Evolutionary conservation across 2,797 vertebrate genomes (phyloP).

Genomic region (Hippoglossus hippoglossus): DNA sequence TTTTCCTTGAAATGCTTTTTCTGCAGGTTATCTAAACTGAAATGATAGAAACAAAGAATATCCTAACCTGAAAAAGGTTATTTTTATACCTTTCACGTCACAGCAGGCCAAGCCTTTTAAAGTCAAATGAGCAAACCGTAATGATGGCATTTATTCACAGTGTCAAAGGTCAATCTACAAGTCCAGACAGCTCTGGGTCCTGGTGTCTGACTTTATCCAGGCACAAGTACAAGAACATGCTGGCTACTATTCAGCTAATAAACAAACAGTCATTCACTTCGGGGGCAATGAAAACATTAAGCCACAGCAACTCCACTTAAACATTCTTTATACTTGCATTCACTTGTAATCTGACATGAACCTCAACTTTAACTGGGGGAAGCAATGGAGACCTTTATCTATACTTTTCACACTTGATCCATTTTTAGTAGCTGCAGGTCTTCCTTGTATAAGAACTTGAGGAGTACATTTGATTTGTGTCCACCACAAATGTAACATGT

Average conservation of each 20-base stretch:
- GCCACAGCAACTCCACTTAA: not conserved
- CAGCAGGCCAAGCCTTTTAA: constrained; percentile 37
- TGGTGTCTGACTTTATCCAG: constrained; percentile 48
- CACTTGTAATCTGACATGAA: not conserved
- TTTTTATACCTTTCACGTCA: not conserved
- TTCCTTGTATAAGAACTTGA: not conserved
- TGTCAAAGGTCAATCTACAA: constrained; percentile 41
- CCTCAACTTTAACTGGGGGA: not conserved
- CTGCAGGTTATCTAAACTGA: not conserved
- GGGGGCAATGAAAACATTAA: constrained; percentile 13
- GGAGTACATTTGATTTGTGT: not conserved
- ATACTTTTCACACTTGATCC: not conserved
- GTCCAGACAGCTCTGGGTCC: constrained; percentile 36
- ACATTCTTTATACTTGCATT: constrained; percentile 3
- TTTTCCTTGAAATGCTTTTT: not conserved
- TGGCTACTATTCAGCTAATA: constrained; percentile 8
- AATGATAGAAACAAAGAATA: not conserved
- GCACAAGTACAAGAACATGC: constrained; percentile 26
- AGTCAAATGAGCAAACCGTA: constrained; percentile 37
- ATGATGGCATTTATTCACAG: constrained; percentile 47
- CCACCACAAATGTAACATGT: not conserved
- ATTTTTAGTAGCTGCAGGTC: not conserved
- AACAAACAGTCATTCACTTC: constrained; percentile 22
- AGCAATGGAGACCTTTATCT: not conserved
- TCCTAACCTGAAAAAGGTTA: too few relatives aligned